A percentile compares a stretch with the other conserved stretches of the same genome.
phyloP scores from a whole-genome alignment of 53 echinoderm and acorn worm species.

The Luidia sarsii region DNA sequence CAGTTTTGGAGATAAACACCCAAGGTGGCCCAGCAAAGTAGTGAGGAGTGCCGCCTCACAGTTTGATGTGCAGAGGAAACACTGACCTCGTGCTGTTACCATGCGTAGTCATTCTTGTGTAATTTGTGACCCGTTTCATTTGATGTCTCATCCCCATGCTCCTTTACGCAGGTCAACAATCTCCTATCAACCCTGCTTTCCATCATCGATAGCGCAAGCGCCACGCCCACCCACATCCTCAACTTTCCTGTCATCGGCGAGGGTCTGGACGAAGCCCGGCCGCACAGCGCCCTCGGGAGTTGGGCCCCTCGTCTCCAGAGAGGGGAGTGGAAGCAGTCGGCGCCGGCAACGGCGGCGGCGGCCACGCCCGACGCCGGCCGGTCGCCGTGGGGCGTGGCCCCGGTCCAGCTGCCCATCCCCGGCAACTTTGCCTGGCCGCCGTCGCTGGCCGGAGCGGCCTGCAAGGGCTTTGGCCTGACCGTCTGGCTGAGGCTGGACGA shows the following conservation, averaged over 20 bases:
- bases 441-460: too few species aligned
- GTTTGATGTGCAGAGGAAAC: too few species aligned
- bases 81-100: too few species aligned
- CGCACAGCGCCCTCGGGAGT: neutral
- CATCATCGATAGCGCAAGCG: slow-evolving; percentile 59
- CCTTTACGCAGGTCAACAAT: slow-evolving; percentile 70
- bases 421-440: slow-evolving; percentile 75
- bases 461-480: slow-evolving; percentile 76
- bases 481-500: slow-evolving; percentile 88
- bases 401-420: slow-evolving; percentile 68
- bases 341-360: neutral
- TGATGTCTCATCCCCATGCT: too few species aligned
- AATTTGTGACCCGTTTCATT: too few species aligned
- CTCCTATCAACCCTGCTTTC: slow-evolving; percentile 73
- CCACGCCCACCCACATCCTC: slow-evolving; percentile 69
- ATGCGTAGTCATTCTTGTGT: too few species aligned
- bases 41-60: neutral
- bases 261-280: too few species aligned
- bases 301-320: neutral
- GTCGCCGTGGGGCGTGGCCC: slow-evolving; percentile 71
- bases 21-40: too few species aligned
- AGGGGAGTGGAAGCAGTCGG: too few species aligned
- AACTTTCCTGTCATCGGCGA: slow-evolving; percentile 70
- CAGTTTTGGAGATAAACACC: too few species aligned
- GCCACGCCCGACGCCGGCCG: neutral